Evolutionary conservation across 2,888 invertebrate species (phyloP).

Genomic region (Agrotis segetum): DNA sequence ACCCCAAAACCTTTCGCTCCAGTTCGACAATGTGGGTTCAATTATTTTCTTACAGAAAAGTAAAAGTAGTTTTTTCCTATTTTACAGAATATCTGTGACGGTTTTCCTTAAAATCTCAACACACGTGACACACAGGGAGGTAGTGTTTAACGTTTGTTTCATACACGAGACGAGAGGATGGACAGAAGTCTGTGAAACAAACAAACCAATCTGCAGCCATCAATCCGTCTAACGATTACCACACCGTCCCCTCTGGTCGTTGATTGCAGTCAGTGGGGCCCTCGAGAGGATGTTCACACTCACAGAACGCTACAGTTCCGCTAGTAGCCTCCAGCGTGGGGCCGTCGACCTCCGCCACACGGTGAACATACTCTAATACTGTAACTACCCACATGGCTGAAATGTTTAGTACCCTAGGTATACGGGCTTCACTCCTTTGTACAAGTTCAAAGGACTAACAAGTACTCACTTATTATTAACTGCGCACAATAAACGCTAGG

Average conservation of each 20-base stretch:
- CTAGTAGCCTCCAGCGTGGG: not conserved
- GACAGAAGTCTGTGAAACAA: not conserved
- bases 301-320: not conserved
- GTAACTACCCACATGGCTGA: conserved; percentile 14
- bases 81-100: too few relatives aligned
- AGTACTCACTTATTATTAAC: conserved; percentile 39
- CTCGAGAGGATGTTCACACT: conserved; percentile 16
- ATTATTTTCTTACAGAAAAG: too few relatives aligned
- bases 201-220: not conserved
- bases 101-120: too few relatives aligned
- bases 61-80: too few relatives aligned
- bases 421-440: conserved; percentile 40
- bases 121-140: too few relatives aligned
- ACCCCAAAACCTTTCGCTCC: too few relatives aligned
- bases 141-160: too few relatives aligned
- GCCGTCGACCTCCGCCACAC: conserved; percentile 17
- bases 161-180: too few relatives aligned
- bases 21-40: too few relatives aligned
- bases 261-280: not conserved
- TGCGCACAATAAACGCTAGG: conserved; percentile 40
- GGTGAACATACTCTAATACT: conserved; percentile 22
- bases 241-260: conserved; percentile 1
- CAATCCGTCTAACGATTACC: too few relatives aligned
- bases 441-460: conserved; percentile 52
- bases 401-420: conserved; percentile 20